phyloP scores from a whole-genome alignment of 2,888 invertebrate genomes.

The Rambutsinella grinnellia region DNA sequence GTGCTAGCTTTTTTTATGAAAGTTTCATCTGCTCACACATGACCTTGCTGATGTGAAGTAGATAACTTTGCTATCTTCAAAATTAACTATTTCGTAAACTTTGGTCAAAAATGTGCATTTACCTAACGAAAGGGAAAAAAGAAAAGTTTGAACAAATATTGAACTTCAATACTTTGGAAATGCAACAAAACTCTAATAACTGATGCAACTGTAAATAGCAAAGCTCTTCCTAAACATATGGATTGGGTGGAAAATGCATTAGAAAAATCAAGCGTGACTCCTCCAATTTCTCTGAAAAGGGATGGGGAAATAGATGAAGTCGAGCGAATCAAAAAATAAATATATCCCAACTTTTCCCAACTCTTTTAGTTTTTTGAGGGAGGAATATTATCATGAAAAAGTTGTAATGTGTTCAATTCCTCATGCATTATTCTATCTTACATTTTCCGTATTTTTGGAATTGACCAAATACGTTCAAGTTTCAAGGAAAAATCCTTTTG shows the following conservation, averaged over 20 bases:
- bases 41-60: no score
- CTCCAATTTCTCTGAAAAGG: slow-evolving; percentile 22
- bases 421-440: slow-evolving; percentile 14
- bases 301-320: slow-evolving; percentile 26
- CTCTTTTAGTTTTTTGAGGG: slow-evolving; percentile 17
- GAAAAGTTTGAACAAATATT: background rate
- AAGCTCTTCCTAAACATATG: background rate
- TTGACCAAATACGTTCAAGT: no score
- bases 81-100: no score
- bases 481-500: slow-evolving; percentile 4
- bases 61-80: slow-evolving; percentile 2
- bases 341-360: slow-evolving; percentile 20
- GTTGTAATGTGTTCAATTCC: background rate
- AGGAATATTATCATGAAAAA: background rate
- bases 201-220: slow-evolving; percentile 11
- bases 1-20: no score
- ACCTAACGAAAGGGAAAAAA: no score
- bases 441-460: slow-evolving; percentile 31
- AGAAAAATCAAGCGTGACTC: slow-evolving; percentile 37
- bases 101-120: no score
- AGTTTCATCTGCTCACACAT: no score
- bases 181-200: background rate
- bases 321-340: slow-evolving; percentile 50
- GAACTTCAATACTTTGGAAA: background rate
- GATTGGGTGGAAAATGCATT: slow-evolving; percentile 10